Base-by-base conservation (phyloP, 2,113 vertebrate genomes). In the Aegotheles bennettii region DNA sequence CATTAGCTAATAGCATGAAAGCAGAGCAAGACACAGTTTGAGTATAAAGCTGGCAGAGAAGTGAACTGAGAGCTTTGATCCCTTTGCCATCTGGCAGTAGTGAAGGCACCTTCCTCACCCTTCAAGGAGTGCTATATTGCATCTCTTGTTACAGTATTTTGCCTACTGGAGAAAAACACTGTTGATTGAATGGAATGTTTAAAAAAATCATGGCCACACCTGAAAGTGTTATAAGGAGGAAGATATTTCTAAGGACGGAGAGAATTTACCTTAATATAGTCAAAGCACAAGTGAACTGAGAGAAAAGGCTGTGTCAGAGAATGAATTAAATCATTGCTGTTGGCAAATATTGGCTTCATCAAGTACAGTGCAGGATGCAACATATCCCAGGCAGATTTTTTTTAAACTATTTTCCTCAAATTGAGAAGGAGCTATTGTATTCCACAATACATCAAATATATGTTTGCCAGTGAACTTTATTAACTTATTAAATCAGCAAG, bases 401-500 rank as follows among this genome's bases (percentile, higher is more conserved):
- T 78, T 84, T 90, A 57, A 61, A 93, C 82, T 96, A 40, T 56
- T 84, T 91, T 89, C 80, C 73, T 96, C 87, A 89, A 84, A 57
- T 59, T 74, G 73, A 80, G 70, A 84, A 93, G 69, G n/a, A 90
- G 86, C 61, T 57, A 26, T 78, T 94, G 63, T 89, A 42, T 84
- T 83, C 79, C 36, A 26, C 83, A 84, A 29, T 95, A 51, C 24
- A 88, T 97, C 91, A 95, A 81, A 31, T 92, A 86, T 57, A 93
- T 87, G 78, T 93, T 97, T 95, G 89, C 87, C 54, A 93, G 35
- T 13, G 38, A 90, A 86, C 87, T 97, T 97, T 97, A 97, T 97
- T 96, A 97, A 96, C 94, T 93, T 97, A 94, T 71, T 97, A 96
- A 97, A 97, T 97, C 96, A 97, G 92, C 48, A 94, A 96, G 95